phyloP scores from a whole-genome alignment of 2,888 invertebrate genomes.

The Galerucella nymphaeae region DNA sequence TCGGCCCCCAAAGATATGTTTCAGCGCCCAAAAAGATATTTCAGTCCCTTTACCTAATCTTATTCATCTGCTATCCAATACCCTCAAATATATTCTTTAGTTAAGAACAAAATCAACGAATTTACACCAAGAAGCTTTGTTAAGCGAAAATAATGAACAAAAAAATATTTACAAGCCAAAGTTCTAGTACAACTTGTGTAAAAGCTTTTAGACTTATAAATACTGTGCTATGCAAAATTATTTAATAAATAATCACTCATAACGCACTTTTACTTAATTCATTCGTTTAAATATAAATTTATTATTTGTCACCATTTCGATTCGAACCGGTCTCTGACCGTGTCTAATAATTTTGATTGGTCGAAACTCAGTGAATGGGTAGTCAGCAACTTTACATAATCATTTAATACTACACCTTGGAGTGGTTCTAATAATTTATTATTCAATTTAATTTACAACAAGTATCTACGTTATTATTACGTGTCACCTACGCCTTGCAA shows the following conservation, averaged over 20 bases:
- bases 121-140: too few species aligned
- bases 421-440: slow-evolving; percentile 37
- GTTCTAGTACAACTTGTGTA: neutral
- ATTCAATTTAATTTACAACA: slow-evolving; percentile 38
- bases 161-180: too few species aligned
- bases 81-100: too few species aligned
- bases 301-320: slow-evolving; percentile 30
- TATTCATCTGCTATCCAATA: too few species aligned
- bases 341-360: slow-evolving; percentile 34
- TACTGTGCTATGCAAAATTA: neutral
- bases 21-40: too few species aligned
- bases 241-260: neutral
- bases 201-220: neutral
- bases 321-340: slow-evolving; percentile 30
- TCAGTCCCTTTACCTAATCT: too few species aligned
- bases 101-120: too few species aligned
- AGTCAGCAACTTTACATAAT: slow-evolving; percentile 32
- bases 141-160: too few species aligned
- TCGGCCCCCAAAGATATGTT: too few species aligned
- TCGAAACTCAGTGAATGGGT: slow-evolving; percentile 34
- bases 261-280: slow-evolving; percentile 4
- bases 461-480: slow-evolving; percentile 37
- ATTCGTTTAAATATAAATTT: slow-evolving; percentile 19
- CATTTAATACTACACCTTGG: slow-evolving; percentile 33
- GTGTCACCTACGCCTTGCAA: slow-evolving; percentile 39